phyloP scores from a whole-genome alignment of 2,113 vertebrate species.

The Microcebus ravelobensis region DNA sequence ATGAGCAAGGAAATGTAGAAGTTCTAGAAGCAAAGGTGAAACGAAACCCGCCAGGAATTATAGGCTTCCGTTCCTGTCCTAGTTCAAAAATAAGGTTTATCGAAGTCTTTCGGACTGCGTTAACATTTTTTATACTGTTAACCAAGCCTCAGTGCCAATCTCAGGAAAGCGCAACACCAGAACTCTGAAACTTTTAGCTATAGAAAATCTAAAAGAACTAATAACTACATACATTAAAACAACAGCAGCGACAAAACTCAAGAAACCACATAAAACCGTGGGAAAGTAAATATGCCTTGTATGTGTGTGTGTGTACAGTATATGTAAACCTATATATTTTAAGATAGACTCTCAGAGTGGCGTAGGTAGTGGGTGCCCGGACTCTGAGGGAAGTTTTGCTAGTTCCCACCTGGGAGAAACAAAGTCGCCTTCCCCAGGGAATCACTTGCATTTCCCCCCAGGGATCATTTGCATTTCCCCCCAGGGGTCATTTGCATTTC shows the following conservation, averaged over 20 bases:
- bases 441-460: not conserved
- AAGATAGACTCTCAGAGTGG: not conserved
- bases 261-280: not conserved
- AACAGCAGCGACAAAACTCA: not conserved
- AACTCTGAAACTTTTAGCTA: not conserved
- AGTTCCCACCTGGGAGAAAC: not conserved
- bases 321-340: not conserved
- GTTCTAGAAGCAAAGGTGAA: constrained; percentile 21
- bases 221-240: not conserved
- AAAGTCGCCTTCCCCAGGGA: rapidly evolving
- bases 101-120: not conserved
- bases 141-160: not conserved
- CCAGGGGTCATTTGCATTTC: no score
- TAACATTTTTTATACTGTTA: not conserved
- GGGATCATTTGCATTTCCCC: not conserved
- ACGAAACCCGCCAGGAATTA: not conserved
- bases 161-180: not conserved
- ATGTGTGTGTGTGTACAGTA: not conserved
- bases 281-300: not conserved
- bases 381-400: not conserved
- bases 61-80: not conserved
- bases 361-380: not conserved
- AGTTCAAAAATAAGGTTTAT: not conserved
- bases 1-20: not conserved
- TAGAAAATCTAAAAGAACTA: not conserved